Conservation (phyloP, 2,888 invertebrate species). For the Andricus curvator region DNA sequence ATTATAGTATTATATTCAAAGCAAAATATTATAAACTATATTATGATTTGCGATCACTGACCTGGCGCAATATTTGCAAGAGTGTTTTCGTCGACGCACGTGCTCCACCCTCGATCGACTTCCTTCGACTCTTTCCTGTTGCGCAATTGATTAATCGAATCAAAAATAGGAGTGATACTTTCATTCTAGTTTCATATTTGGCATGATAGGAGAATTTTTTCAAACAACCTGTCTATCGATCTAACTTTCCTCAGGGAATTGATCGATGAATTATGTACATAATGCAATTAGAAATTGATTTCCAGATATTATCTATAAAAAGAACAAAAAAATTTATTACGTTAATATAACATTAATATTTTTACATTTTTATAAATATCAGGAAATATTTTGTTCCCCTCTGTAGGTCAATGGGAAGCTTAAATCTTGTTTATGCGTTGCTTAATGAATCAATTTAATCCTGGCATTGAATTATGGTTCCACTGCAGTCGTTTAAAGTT, state of each 20-base stretch:
- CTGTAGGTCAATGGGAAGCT: background rate
- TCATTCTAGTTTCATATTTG: background rate
- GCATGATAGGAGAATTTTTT: background rate
- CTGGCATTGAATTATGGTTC: background rate
- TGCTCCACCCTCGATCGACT: background rate
- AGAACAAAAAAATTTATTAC: no score
- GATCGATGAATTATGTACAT: background rate
- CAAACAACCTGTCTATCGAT: background rate
- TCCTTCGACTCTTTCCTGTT: slow-evolving; percentile 5
- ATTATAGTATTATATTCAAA: background rate
- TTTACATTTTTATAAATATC: background rate
- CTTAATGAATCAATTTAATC: background rate
- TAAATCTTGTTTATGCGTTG: background rate
- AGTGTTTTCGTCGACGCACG: slow-evolving; percentile 7
- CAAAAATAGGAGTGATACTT: slow-evolving; percentile 6
- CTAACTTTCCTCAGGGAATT: background rate
- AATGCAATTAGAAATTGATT: background rate
- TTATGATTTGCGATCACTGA: slow-evolving; percentile 2
- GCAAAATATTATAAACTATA: background rate
- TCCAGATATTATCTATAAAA: background rate
- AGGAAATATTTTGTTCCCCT: background rate
- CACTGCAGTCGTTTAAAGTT: background rate
- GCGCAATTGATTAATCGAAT: slow-evolving; percentile 13
- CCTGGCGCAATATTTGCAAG: background rate
- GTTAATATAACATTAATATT: no score